Base-by-base conservation (phyloP, 2,888 invertebrate genomes). In the Candidula unifasciata region DNA sequence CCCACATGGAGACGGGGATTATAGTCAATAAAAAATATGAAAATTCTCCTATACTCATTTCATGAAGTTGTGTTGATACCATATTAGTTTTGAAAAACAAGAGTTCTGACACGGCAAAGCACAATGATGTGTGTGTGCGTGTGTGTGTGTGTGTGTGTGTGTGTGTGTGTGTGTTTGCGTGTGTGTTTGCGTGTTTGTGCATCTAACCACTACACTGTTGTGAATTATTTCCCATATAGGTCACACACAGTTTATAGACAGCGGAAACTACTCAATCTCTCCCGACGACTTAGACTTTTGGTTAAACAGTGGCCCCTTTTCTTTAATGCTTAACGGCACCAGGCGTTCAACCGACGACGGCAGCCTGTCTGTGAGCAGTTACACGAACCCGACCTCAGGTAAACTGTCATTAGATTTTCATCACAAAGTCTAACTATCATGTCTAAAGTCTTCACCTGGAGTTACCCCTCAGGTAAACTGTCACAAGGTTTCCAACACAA, bases 221-320 rank as follows among this genome's bases (percentile, higher is more conserved):
- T 44, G 44, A 44, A 44, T 66, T 66, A 10, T 33, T 68, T 44
- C 44, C 6, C 5, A 21, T 33, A 21, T 35, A 44, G 52, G 54
- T 60, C 81, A 68, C 66, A 64, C 79, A 3, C 18, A 13, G 16
- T 73, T 73, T 27, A 35, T 5, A n/a, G 52, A 3, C 16, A 57
- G 33, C 30, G 81, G 81, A 21, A 54, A 24, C n/a, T 81, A 81
- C 35, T 54, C 44, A 10, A 33, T 81, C 33, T 71, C 81, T 1
- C 71, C 71, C 1, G 33, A 33, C 10, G 71, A 37, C n/a, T 24
- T 0, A 33, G 35, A 24, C 35, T 68, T 30, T n/a, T 81, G 81
- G 81, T 71, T 81, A n/a, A 73, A 27, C 33, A 60, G 81, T 57
- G 81, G 81, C 6, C 81, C 73, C 16, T 81, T 68, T 27, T 30